A percentile compares a stretch with the other conserved stretches of the same genome.
Evolutionary conservation across 2,797 vertebrate genomes (phyloP).

Genomic region (Euphonia xanthogaster): DNA sequence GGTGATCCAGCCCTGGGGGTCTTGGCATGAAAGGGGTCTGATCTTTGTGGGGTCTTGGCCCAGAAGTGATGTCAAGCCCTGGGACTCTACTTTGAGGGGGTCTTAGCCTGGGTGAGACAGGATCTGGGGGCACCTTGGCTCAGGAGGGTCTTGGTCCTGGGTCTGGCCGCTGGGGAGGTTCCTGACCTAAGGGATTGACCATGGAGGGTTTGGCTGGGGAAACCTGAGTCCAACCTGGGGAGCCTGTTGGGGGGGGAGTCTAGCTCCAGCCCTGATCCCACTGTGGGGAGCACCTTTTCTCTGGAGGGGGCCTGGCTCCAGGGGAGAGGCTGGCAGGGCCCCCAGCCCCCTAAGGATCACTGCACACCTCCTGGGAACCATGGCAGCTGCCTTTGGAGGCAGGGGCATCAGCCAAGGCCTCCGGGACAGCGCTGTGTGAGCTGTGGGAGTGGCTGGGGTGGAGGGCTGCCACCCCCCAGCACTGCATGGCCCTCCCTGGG

Average conservation of each 20-base stretch:
- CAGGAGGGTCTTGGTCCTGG: no score
- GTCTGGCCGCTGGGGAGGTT: background rate
- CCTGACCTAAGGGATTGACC: background rate
- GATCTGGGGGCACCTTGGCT: background rate
- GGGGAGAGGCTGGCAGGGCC: background rate
- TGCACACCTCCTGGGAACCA: background rate
- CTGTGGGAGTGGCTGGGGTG: fast-evolving
- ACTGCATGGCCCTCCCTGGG: fast-evolving
- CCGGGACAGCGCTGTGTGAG: background rate
- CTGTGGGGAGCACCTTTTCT: background rate
- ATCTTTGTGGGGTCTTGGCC: background rate
- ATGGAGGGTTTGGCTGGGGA: background rate
- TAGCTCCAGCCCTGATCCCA: background rate
- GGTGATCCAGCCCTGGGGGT: background rate
- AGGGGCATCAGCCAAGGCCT: background rate
- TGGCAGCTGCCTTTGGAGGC: background rate
- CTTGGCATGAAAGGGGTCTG: background rate
- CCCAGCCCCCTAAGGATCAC: background rate
- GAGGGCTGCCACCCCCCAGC: background rate
- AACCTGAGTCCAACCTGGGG: background rate
- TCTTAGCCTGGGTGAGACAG: background rate
- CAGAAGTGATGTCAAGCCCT: background rate
- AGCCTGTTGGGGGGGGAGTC: fast-evolving
- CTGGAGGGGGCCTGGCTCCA: background rate
- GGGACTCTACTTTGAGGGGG: fast-evolving